Evolutionary conservation across 2,113 vertebrate genomes (phyloP).

Genomic region (Dasypus novemcinctus): DNA sequence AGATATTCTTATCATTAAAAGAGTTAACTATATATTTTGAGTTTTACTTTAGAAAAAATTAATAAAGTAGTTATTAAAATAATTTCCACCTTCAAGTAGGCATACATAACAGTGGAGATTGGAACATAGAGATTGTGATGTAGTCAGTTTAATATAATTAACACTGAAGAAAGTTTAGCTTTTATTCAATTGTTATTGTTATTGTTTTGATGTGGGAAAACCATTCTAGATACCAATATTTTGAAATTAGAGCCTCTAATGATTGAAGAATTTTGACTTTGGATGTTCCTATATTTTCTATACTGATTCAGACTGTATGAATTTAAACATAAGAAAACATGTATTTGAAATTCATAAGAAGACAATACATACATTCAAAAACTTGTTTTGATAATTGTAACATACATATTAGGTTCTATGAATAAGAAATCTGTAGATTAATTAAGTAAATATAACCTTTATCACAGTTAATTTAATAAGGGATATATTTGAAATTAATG

Average conservation of each 20-base stretch:
- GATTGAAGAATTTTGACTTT: background rate
- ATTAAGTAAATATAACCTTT: background rate
- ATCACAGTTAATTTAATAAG: background rate
- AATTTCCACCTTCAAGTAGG: background rate
- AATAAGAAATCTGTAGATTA: background rate
- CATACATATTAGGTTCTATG: background rate
- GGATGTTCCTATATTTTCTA: background rate
- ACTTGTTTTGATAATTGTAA: background rate
- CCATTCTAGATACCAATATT: background rate
- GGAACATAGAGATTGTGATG: no score
- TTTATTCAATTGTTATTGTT: background rate
- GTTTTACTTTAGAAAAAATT: no score
- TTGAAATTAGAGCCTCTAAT: background rate
- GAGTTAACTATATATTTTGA: no score
- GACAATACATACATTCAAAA: background rate
- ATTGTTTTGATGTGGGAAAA: background rate
- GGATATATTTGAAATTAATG: background rate
- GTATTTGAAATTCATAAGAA: background rate
- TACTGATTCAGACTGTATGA: background rate
- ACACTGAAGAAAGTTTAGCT: background rate
- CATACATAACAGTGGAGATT: background rate
- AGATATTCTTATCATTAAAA: no score
- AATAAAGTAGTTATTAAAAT: background rate
- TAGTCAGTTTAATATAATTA: no score
- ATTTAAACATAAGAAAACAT: background rate